phyloP scores from a whole-genome alignment of 2,113 vertebrate genomes.

The Nyctibius bracteatus region DNA sequence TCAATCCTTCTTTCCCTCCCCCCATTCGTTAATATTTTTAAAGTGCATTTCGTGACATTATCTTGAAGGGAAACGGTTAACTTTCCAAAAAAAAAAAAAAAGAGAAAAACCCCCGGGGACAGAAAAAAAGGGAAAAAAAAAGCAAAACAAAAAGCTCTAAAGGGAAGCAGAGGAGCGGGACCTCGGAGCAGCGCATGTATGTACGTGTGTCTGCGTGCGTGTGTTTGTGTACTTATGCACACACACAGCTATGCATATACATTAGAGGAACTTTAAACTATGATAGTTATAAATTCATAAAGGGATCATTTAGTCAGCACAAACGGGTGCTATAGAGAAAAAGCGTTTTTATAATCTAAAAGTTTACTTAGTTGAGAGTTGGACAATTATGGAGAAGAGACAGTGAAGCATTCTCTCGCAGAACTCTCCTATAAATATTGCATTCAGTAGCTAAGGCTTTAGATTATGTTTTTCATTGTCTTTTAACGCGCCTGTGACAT shows the following conservation, averaged over 20 bases:
- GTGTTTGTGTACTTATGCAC: constrained; percentile 29
- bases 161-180: constrained; percentile 46
- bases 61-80: constrained; percentile 67
- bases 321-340: constrained; percentile 55
- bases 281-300: constrained; percentile 66
- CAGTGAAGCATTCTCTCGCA: constrained; percentile 50
- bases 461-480: constrained; percentile 71
- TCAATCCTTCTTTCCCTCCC: constrained; percentile 12
- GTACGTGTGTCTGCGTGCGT: constrained; percentile 41
- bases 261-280: constrained; percentile 66
- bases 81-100: constrained; percentile 23
- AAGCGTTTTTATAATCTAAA: constrained; percentile 67
- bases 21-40: constrained; percentile 57
- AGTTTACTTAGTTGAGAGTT: constrained; percentile 67
- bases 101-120: not conserved
- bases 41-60: constrained; percentile 66
- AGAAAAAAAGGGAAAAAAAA: not conserved
- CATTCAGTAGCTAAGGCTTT: constrained; percentile 70
- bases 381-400: constrained; percentile 55
- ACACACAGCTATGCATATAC: constrained; percentile 39
- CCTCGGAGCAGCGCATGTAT: constrained; percentile 58
- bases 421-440: constrained; percentile 68
- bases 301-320: constrained; percentile 70
- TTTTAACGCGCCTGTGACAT: constrained; percentile 70
- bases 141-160: constrained; percentile 60